Conservation (phyloP, 2,797 vertebrate genomes). For the Rhyacichthys aspro region DNA sequence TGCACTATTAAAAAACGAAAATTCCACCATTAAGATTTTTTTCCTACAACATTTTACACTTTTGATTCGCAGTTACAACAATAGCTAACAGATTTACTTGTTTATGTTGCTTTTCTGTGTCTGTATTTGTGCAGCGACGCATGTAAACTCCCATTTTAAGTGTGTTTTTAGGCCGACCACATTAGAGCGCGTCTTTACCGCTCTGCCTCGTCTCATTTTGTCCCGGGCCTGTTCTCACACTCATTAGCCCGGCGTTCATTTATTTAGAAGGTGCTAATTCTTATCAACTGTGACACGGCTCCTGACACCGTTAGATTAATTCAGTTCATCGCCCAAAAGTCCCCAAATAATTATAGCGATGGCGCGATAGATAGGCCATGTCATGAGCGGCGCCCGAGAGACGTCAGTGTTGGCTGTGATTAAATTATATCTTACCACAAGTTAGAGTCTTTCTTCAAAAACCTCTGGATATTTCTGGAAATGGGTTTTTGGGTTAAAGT, state of each 20-base stretch:
- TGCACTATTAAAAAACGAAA: no score
- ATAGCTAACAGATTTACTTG: no score
- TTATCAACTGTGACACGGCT: conserved; percentile 44
- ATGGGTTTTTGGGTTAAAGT: neutral
- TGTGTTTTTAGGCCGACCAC: neutral
- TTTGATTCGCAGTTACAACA: no score
- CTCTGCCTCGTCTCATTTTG: conserved; percentile 7
- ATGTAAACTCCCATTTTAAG: neutral
- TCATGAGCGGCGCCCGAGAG: neutral
- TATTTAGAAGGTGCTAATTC: conserved; percentile 54
- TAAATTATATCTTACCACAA: conserved; percentile 29
- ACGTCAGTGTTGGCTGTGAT: conserved; percentile 11
- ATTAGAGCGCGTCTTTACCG: neutral
- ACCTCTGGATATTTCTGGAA: neutral
- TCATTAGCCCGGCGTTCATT: conserved; percentile 11
- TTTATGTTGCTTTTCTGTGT: neutral
- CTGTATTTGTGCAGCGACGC: neutral
- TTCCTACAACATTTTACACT: no score
- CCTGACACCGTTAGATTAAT: conserved; percentile 40
- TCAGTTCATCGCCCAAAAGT: conserved; percentile 10
- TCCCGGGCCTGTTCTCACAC: conserved; percentile 19
- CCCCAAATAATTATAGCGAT: conserved; percentile 35
- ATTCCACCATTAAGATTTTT: no score
- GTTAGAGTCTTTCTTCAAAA: no score
- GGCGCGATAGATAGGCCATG: conserved; percentile 7